Evolutionary conservation across 2,888 invertebrate genomes (phyloP), one percentile per base, ranked within the genome.

Genomic region (Aporophyla nigra): DNA sequence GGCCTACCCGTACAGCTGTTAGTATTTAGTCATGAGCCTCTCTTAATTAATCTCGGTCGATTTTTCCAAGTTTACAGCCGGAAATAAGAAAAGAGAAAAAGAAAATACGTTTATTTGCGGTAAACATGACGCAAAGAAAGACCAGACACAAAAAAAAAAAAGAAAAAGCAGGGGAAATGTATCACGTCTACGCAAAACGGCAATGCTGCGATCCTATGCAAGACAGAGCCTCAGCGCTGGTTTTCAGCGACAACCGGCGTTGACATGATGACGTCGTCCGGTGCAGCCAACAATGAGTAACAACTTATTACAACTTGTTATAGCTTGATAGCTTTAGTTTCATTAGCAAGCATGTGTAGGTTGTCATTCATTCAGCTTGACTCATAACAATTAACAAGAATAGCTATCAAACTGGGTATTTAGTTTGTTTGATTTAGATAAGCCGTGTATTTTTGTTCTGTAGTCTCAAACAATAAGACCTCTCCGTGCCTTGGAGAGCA

Each of bases 341-440:
- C 27, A 71, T 56, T 14, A 51, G 16, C 40, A 53, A 70, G 10
- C 56, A 43, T 19, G n/a, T 40, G 33, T 19, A 27, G 12, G 61
- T 69, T 14, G 61, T 54, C 49, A 81, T 59, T 69, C 68, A 74
- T 73, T 61, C 40, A 54, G 24, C 1, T 49, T 85, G 86, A 84
- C 53, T 84, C 78, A 84, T 80, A 68, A 24, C 1, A 65, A 78
- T 75, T 74, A 59, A 33, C 59, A 54, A 40, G 62, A 81, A 78
- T 56, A 69, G 33, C 10, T 71, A 71, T 84, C 82, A 80, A 53
- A 63, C 63, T 80, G 79, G 76, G 74, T 74, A 76, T 76, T 66
- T 80, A 78, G 81, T 71, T 83, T 82, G 83, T 86, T 80, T 86
- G 78, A 80, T 82, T 77, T 56, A 76, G 82, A 74, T 84, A 72